phyloP scores from a whole-genome alignment of 2,797 vertebrate genomes.

The Poeciliopsis presidionis region DNA sequence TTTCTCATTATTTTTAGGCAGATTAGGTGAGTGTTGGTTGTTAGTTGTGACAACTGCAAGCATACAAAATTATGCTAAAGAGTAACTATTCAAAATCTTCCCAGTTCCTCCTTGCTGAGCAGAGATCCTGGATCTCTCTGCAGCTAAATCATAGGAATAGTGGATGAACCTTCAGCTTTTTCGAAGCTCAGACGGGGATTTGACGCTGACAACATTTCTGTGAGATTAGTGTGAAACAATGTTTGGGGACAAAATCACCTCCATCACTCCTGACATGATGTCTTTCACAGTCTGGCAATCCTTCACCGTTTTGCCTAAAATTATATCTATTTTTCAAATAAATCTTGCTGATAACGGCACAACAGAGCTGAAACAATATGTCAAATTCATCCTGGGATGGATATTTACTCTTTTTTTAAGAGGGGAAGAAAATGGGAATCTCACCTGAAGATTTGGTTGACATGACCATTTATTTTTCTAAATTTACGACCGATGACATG shows the following conservation, averaged over 20 bases:
- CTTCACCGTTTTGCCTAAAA: constrained; percentile 38
- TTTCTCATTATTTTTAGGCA: constrained; percentile 71
- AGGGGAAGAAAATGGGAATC: constrained; percentile 50
- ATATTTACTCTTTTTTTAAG: constrained; percentile 61
- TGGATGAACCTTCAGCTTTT: constrained; percentile 18
- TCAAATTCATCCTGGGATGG: constrained; percentile 47
- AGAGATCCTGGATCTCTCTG: constrained; percentile 21
- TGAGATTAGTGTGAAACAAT: constrained; percentile 46
- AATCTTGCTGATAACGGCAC: constrained; percentile 51
- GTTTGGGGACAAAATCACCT: constrained; percentile 49
- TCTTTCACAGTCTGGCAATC: constrained; percentile 32
- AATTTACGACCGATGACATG: constrained; percentile 69
- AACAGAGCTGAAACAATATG: constrained; percentile 59
- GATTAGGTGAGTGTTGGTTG: constrained; percentile 43
- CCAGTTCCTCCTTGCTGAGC: constrained; percentile 18
- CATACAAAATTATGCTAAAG: constrained; percentile 30
- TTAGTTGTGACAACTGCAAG: constrained; percentile 48
- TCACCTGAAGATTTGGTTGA: constrained; percentile 52
- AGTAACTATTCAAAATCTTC: constrained; percentile 35
- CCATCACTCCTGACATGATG: constrained; percentile 43
- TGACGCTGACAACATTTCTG: constrained; percentile 30
- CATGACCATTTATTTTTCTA: constrained; percentile 75
- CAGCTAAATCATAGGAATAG: constrained; percentile 14
- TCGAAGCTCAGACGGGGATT: constrained; percentile 37
- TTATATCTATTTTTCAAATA: constrained; percentile 47